phyloP scores from a whole-genome alignment of 2,797 vertebrate genomes.

The Hypotaenidia philippensis region DNA sequence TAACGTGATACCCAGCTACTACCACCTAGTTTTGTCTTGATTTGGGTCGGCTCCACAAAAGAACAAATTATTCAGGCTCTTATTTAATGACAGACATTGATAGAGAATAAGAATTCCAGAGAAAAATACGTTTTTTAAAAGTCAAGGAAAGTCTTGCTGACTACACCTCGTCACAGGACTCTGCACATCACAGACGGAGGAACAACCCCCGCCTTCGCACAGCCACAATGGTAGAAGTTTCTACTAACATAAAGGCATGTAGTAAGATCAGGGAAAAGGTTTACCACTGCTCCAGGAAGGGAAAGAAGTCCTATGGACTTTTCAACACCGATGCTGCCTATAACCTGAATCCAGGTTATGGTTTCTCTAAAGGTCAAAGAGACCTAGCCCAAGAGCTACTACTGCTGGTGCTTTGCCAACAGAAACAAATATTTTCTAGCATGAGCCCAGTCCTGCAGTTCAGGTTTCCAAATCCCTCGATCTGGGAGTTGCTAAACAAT shows the following conservation, averaged over 20 bases:
- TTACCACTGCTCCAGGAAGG: not conserved
- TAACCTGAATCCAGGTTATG: not conserved
- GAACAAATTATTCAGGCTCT: not conserved
- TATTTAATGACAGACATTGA: not conserved
- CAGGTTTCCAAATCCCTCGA: not conserved
- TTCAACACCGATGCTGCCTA: not conserved
- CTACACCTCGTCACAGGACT: not conserved
- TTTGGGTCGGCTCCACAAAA: not conserved
- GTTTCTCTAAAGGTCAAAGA: not conserved
- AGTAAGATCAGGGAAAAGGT: not conserved
- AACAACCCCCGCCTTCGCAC: not conserved
- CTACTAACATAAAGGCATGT: not conserved
- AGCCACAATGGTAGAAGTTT: not conserved
- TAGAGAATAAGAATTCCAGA: not conserved
- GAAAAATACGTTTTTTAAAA: not conserved
- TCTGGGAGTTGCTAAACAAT: conserved; percentile 9
- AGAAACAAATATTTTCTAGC: not conserved
- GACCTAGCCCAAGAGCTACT: not conserved
- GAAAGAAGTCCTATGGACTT: not conserved
- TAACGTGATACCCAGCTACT: not conserved
- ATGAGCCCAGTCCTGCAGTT: not conserved
- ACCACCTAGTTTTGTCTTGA: not conserved
- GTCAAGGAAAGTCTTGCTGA: not conserved
- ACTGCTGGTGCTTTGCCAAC: not conserved
- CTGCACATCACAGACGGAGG: not conserved